A percentile compares a stretch with the other conserved stretches of the same genome.
Conservation (phyloP, 2,888 invertebrate species). For the Lasioglossum lativentre region DNA sequence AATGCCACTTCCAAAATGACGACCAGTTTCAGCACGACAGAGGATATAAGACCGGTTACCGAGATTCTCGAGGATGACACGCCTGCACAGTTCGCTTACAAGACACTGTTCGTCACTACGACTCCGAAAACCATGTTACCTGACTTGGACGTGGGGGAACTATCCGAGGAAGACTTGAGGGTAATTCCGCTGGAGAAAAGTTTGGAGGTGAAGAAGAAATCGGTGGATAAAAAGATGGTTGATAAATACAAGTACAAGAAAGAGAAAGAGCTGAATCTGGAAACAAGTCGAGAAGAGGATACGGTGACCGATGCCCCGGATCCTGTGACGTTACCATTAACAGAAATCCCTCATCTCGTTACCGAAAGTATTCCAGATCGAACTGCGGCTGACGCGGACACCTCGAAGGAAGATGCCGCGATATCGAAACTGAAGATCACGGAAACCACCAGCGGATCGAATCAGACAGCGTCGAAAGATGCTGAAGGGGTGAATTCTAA, state of each 20-base stretch:
- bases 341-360: slow-evolving; percentile 19
- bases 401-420: slow-evolving; percentile 51
- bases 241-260: slow-evolving; percentile 72
- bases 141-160: slow-evolving; percentile 60
- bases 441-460: slow-evolving; percentile 57
- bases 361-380: slow-evolving; percentile 1
- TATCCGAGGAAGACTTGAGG: slow-evolving; percentile 75
- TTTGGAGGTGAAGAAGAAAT: slow-evolving; percentile 65
- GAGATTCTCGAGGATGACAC: slow-evolving; percentile 78
- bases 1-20: slow-evolving; percentile 12
- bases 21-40: slow-evolving; percentile 63
- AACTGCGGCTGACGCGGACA: neutral
- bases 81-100: slow-evolving; percentile 74
- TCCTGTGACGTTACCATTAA: neutral
- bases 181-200: slow-evolving; percentile 79
- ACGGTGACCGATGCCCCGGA: slow-evolving; percentile 41
- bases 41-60: slow-evolving; percentile 80
- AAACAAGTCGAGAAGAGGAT: slow-evolving; percentile 59
- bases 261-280: slow-evolving; percentile 70
- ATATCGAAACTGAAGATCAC: slow-evolving; percentile 65
- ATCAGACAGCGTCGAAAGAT: slow-evolving; percentile 22
- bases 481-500: neutral
- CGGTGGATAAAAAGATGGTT: slow-evolving; percentile 65
- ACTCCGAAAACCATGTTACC: slow-evolving; percentile 42
- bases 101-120: slow-evolving; percentile 73